Evolutionary conservation across 2,113 vertebrate genomes (phyloP).

Genomic region (Hylia prasina): DNA sequence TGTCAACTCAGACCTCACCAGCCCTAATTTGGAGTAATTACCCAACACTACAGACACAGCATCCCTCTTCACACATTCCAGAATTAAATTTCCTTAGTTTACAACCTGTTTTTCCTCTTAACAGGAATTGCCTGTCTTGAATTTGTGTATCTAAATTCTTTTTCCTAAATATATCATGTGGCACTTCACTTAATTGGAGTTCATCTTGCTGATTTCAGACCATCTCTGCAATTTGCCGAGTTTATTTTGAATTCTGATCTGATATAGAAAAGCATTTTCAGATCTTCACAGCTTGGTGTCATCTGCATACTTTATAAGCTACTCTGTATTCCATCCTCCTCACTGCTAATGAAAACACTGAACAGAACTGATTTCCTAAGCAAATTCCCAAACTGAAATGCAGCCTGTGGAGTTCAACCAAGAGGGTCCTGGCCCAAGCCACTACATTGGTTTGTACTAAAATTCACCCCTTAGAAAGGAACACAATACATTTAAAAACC

Average conservation of each 20-base stretch:
- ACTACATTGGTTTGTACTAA: not conserved
- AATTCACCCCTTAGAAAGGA: not conserved
- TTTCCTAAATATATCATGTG: not conserved
- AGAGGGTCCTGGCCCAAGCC: not conserved
- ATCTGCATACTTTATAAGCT: conserved; percentile 48
- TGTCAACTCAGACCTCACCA: not conserved
- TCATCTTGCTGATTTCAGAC: not conserved
- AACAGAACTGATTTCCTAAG: not conserved
- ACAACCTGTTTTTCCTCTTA: not conserved
- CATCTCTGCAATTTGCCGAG: not conserved
- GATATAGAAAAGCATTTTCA: not conserved
- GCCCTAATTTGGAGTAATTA: not conserved
- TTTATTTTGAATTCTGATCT: conserved; percentile 37
- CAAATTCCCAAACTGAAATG: not conserved
- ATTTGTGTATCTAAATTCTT: not conserved
- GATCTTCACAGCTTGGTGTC: not conserved
- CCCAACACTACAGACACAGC: not conserved
- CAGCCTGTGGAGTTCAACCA: not conserved
- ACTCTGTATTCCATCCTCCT: conserved; percentile 18
- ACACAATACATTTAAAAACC: not conserved
- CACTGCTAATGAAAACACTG: not conserved
- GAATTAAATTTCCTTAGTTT: not conserved
- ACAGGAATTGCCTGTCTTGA: not conserved
- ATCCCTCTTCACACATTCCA: not conserved
- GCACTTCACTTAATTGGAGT: not conserved